Evolutionary conservation across 2,888 invertebrate species (phyloP).

Genomic region (Polylopha cassiicola): DNA sequence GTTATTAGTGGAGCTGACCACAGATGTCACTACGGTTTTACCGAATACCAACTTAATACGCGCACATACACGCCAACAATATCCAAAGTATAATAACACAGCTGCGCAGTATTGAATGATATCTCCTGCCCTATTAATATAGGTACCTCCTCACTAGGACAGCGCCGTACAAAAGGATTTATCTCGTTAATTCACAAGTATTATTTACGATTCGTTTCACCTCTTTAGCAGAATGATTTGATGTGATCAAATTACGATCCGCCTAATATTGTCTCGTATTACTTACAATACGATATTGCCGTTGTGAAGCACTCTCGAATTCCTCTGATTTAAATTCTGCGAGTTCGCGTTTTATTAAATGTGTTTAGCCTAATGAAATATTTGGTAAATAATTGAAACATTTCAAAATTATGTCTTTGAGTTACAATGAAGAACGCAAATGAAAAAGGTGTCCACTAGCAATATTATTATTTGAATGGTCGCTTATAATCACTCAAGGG

Average conservation of each 20-base stretch:
- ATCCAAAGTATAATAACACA: constrained; percentile 42
- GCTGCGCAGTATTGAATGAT: constrained; percentile 37
- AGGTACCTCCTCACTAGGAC: constrained; percentile 24
- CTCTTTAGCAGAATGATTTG: constrained; percentile 54
- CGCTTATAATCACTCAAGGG: constrained; percentile 70
- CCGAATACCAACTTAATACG: constrained; percentile 47
- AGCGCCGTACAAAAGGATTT: constrained; percentile 52
- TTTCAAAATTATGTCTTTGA: constrained; percentile 35
- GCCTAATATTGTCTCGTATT: constrained; percentile 66
- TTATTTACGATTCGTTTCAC: constrained; percentile 70
- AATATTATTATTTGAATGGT: constrained; percentile 67
- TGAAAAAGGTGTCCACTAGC: constrained; percentile 56
- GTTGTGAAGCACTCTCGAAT: constrained; percentile 7
- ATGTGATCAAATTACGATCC: constrained; percentile 68
- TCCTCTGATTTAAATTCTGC: constrained; percentile 7
- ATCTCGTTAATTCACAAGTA: constrained; percentile 65
- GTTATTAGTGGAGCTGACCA: constrained; percentile 55
- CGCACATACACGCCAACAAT: constrained; percentile 43
- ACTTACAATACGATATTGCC: too few relatives aligned
- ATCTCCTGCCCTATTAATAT: constrained; percentile 35
- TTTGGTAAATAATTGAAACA: constrained; percentile 37
- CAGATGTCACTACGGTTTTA: constrained; percentile 56
- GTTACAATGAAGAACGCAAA: constrained; percentile 51
- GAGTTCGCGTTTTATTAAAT: constrained; percentile 10
- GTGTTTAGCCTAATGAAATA: constrained; percentile 13